phyloP scores from a whole-genome alignment of 64 coral and sea anemone species.

The Montipora capricornis region DNA sequence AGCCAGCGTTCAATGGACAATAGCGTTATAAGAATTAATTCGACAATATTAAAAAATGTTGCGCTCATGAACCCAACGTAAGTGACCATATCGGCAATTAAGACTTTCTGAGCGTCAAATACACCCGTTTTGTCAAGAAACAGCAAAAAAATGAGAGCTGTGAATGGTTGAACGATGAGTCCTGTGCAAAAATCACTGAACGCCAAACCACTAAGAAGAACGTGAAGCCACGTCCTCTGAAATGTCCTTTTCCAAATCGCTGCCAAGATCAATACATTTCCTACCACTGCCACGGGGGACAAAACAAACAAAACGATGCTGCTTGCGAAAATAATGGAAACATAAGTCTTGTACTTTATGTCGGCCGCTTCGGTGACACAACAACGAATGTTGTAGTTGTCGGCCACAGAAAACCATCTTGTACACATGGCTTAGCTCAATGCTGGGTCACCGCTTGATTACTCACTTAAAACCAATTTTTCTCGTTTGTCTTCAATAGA shows the following conservation, averaged over 20 bases:
- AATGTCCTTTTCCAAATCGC: slow-evolving; percentile 4
- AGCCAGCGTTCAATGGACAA: slow-evolving; percentile 28
- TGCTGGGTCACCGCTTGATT: no score
- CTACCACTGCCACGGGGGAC: slow-evolving; percentile 5
- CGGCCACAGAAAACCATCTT: background rate
- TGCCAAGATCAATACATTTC: slow-evolving; percentile 12
- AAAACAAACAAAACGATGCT: background rate
- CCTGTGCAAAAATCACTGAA: no score
- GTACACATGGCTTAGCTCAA: no score
- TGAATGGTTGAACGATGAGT: no score
- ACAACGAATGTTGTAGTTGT: background rate
- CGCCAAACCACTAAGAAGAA: no score
- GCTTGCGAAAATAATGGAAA: background rate
- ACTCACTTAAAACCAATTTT: no score
- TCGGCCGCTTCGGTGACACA: no score
- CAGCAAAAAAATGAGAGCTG: no score
- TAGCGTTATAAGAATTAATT: background rate
- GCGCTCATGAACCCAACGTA: background rate
- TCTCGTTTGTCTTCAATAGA: no score
- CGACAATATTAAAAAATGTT: background rate
- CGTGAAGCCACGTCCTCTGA: background rate
- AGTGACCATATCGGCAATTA: background rate
- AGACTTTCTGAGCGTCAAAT: background rate
- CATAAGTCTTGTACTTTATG: no score
- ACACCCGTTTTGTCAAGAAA: background rate